These are phyloP conservation scores for Rhynchomys soricoides DNA, from an alignment of 2,113 vertebrate species.

Conservation along the genomic window DNA sequence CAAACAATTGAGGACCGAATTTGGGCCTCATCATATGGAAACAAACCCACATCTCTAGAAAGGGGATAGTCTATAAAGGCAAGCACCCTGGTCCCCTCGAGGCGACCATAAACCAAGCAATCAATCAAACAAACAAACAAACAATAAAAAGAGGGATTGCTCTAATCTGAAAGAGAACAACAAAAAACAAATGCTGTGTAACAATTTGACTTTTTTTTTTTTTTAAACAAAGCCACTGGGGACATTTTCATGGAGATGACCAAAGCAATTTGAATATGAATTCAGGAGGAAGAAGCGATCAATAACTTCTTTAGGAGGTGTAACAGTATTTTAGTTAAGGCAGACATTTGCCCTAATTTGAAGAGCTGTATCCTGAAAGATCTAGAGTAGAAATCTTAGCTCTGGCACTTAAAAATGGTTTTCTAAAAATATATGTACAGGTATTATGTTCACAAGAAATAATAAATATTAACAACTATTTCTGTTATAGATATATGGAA, in stretches of 20 bases:
- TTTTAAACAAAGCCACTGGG: neutral
- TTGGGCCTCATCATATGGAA: neutral
- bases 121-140: neutral
- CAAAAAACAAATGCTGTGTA: neutral
- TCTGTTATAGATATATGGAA: too few relatives aligned
- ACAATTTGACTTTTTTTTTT: neutral
- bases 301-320: conserved; percentile 6
- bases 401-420: neutral
- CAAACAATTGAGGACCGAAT: neutral
- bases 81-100: neutral
- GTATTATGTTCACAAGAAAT: neutral
- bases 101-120: neutral
- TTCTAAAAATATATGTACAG: neutral
- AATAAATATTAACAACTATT: neutral
- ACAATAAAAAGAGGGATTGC: neutral
- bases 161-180: conserved; percentile 51
- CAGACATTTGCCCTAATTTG: neutral
- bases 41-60: neutral
- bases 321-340: conserved; percentile 19
- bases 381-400: neutral
- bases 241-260: neutral
- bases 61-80: neutral
- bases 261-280: neutral
- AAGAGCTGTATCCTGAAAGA: conserved; percentile 3
- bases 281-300: neutral